phyloP scores from a whole-genome alignment of 2,113 vertebrate species.

The Galbula dea region DNA sequence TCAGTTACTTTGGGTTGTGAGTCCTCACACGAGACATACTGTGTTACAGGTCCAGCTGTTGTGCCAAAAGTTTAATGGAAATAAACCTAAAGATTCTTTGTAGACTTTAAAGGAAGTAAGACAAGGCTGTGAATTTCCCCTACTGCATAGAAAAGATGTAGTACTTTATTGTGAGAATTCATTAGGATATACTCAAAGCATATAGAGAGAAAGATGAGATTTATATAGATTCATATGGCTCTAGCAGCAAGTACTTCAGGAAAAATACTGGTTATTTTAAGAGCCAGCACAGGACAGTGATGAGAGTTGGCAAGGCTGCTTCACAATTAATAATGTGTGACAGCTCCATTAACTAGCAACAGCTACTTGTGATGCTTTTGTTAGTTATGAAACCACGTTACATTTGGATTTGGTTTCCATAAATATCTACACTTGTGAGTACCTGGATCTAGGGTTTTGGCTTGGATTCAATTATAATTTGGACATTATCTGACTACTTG shows the following conservation, averaged over 20 bases:
- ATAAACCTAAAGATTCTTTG: neutral
- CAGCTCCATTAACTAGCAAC: neutral
- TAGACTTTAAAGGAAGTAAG: neutral
- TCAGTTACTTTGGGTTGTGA: neutral
- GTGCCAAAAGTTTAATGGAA: neutral
- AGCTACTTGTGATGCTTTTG: slow-evolving; percentile 40
- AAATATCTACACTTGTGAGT: slow-evolving; percentile 5
- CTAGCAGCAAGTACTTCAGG: neutral
- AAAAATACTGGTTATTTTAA: neutral
- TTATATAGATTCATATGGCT: neutral
- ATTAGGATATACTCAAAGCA: neutral
- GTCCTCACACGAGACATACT: neutral
- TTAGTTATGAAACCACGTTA: neutral
- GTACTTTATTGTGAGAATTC: neutral
- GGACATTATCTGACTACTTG: slow-evolving; percentile 2
- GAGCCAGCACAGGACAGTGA: neutral
- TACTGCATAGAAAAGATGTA: neutral
- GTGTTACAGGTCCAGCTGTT: neutral
- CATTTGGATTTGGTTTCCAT: slow-evolving; percentile 32
- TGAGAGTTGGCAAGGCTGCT: neutral
- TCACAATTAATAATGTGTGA: neutral
- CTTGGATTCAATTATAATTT: neutral
- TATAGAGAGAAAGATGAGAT: neutral
- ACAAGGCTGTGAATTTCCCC: neutral
- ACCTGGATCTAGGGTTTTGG: slow-evolving; percentile 8